These are phyloP conservation scores for Trachymyrmex cornetzi DNA, from an alignment of 1,140 invertebrate genomes.

Conservation along the genomic window DNA sequence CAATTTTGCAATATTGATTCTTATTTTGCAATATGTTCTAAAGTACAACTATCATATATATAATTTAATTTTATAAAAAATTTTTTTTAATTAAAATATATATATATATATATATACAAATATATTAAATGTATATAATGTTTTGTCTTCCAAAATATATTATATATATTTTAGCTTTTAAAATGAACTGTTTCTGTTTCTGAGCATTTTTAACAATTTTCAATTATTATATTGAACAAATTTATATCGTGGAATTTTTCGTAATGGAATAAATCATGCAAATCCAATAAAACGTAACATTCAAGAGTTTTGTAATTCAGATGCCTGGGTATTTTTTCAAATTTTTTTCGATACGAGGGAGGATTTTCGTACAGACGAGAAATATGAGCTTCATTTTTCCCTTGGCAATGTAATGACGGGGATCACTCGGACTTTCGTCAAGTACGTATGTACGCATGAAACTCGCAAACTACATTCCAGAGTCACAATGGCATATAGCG, in stretches of 20 bases:
- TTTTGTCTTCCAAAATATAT: not conserved
- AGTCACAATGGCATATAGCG: constrained; percentile 65
- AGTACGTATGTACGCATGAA: constrained; percentile 63
- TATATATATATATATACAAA: not conserved
- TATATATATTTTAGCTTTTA: not conserved
- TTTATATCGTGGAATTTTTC: not conserved
- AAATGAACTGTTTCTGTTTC: not conserved
- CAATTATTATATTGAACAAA: constrained; percentile 37
- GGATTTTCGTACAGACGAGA: constrained; percentile 33
- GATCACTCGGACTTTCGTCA: constrained; percentile 47
- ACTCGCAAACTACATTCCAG: constrained; percentile 61
- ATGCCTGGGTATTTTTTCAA: constrained; percentile 9
- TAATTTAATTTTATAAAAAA: not conserved
- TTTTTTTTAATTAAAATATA: not conserved
- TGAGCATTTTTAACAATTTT: not conserved
- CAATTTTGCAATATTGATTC: not conserved
- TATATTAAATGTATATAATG: not conserved
- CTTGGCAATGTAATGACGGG: constrained; percentile 18
- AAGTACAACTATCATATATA: not conserved
- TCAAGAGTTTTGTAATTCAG: constrained; percentile 26
- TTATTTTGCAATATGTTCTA: not conserved
- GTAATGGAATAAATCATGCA: constrained; percentile 27
- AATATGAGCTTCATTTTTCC: constrained; percentile 33
- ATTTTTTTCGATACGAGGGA: not conserved
- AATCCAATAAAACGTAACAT: constrained; percentile 25